Evolutionary conservation across 2,113 vertebrate genomes (phyloP).

Genomic region (Salvelinus namaycush): DNA sequence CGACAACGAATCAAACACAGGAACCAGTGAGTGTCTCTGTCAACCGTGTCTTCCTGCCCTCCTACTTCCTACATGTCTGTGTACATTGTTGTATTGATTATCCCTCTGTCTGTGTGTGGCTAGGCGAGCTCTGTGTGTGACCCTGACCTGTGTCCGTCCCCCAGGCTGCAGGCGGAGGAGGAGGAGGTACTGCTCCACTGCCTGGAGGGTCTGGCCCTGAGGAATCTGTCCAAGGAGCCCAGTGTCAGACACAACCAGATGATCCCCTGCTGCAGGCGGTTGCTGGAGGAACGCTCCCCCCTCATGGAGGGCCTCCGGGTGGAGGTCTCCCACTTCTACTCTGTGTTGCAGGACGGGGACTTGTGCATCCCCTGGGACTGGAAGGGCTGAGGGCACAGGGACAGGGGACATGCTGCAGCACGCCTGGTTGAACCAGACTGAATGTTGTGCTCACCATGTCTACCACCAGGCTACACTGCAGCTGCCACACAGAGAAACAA

Average conservation of each 20-base stretch:
- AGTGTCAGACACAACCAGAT: conserved; percentile 87
- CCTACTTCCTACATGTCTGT: background rate
- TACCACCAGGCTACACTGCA: background rate
- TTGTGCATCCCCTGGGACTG: conserved; percentile 96
- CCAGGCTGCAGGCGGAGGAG: conserved; percentile 85
- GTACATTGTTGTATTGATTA: background rate
- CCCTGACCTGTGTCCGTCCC: background rate
- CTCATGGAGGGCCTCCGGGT: conserved; percentile 84
- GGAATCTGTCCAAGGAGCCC: conserved; percentile 86
- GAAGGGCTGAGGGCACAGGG: conserved; percentile 74
- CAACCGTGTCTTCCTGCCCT: background rate
- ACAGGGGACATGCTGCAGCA: background rate
- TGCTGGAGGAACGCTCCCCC: conserved; percentile 77
- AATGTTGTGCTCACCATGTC: background rate
- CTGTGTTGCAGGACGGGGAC: conserved; percentile 93
- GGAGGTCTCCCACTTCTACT: conserved; percentile 89
- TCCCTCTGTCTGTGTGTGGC: background rate
- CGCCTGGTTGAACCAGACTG: no score
- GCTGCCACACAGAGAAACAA: background rate
- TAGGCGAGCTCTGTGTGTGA: background rate
- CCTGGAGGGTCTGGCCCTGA: conserved; percentile 76
- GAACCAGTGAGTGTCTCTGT: conserved; percentile 81
- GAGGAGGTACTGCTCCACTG: conserved; percentile 74
- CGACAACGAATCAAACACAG: conserved; percentile 75
- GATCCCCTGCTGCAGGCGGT: conserved; percentile 83